Percentiles rank a stretch among this genome's conserved stretches.
Conservation (phyloP, 2,888 invertebrate genomes). For the Eupithecia insigniata region DNA sequence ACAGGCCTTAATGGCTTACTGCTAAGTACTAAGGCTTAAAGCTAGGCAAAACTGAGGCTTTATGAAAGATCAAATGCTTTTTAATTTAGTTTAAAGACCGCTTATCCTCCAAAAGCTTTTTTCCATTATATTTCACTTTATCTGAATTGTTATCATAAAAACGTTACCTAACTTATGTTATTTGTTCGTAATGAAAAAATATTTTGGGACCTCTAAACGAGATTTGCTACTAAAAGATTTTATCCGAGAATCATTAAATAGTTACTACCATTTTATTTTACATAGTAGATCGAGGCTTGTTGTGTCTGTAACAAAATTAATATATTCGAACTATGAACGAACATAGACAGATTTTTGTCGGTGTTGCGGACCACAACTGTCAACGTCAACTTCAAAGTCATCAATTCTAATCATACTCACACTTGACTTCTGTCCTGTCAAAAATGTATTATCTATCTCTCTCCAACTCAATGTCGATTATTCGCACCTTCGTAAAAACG, state of each 20-base stretch:
- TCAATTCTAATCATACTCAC: no score
- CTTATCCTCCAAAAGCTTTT: constrained; percentile 33
- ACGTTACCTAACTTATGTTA: constrained; percentile 23
- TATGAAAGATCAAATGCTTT: constrained; percentile 29
- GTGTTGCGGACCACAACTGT: no score
- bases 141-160: constrained; percentile 33
- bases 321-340: neutral
- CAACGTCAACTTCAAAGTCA: no score
- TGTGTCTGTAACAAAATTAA: neutral
- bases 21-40: neutral
- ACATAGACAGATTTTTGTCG: neutral
- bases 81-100: constrained; percentile 18
- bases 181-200: constrained; percentile 33
- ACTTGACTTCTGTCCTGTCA: no score
- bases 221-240: constrained; percentile 6
- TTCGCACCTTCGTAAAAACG: no score
- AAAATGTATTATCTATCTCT: no score
- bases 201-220: constrained; percentile 17
- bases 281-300: neutral
- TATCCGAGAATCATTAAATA: neutral
- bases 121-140: constrained; percentile 35
- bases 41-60: neutral
- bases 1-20: neutral
- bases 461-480: no score
- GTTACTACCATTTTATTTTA: neutral